These are phyloP conservation scores for Acrocephalus arundinaceus DNA, from an alignment of 2,113 vertebrate genomes.

Conservation along the genomic window DNA sequence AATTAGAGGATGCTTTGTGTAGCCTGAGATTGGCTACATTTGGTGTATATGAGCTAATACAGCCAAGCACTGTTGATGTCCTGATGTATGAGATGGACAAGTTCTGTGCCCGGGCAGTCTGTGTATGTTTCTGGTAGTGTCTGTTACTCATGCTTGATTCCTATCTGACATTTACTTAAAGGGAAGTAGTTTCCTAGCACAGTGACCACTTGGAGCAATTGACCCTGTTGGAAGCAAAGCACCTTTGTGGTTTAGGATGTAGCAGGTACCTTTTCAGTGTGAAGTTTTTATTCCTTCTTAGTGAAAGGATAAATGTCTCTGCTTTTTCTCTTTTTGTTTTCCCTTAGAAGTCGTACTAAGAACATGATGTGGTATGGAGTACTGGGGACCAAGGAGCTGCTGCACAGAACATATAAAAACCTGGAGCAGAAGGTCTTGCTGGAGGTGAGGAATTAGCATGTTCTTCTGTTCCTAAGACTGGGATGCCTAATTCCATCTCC, in stretches of 20 bases:
- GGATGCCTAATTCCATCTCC: not conserved
- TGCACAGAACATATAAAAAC: slow-evolving; percentile 93
- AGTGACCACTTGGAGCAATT: not conserved
- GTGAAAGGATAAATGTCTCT: not conserved
- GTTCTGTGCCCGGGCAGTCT: not conserved
- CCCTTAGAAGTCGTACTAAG: slow-evolving; percentile 90
- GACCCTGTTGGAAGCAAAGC: not conserved
- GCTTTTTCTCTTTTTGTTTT: not conserved
- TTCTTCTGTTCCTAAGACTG: not conserved
- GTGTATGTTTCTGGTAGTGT: not conserved
- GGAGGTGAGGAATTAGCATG: slow-evolving; percentile 78
- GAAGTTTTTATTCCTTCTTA: not conserved
- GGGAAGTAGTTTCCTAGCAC: not conserved
- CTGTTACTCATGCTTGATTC: not conserved
- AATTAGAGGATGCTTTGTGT: not conserved
- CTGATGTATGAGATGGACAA: not conserved
- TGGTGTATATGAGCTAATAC: not conserved
- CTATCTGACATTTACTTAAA: not conserved
- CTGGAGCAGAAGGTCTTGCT: slow-evolving; percentile 91
- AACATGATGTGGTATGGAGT: slow-evolving; percentile 99
- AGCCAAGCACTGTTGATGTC: not conserved
- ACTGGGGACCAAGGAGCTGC: slow-evolving; percentile 90
- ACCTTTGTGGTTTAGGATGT: not conserved
- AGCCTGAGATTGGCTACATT: not conserved
- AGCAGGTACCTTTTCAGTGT: not conserved